A percentile compares a stretch with the other conserved stretches of the same genome.
These are phyloP conservation scores for Cyphomyrmex costatus DNA, from an alignment of 1,140 invertebrate species.

Conservation along the genomic window DNA sequence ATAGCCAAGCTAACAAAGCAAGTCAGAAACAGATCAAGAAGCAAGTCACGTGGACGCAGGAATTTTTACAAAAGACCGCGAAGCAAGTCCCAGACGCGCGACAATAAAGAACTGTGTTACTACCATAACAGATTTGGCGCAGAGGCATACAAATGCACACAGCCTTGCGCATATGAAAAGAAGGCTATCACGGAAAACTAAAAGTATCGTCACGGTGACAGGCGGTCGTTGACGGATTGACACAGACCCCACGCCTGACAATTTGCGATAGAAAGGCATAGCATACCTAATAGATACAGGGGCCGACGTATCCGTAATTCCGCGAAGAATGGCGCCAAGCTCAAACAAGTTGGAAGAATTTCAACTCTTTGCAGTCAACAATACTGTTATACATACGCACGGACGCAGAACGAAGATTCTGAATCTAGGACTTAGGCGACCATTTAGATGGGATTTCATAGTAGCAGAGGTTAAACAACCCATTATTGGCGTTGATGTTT, in stretches of 20 bases:
- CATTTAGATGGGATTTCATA: neutral
- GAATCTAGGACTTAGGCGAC: neutral
- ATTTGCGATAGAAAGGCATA: neutral
- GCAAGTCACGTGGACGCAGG: neutral
- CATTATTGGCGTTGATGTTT: neutral
- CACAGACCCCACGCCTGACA: neutral
- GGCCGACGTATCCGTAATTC: neutral
- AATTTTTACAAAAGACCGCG: neutral
- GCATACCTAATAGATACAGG: neutral
- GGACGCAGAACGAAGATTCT: neutral
- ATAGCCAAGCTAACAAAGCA: neutral
- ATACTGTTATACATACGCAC: neutral
- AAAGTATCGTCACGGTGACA: neutral
- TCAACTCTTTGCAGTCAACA: neutral
- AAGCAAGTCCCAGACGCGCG: neutral
- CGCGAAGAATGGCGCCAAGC: neutral
- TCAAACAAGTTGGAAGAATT: neutral
- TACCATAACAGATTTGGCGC: neutral
- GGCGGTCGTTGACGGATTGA: neutral
- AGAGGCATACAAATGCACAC: neutral
- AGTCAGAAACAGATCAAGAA: neutral
- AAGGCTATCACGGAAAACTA: neutral
- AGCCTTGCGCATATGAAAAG: neutral
- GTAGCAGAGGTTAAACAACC: neutral
- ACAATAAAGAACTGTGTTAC: neutral